Evolutionary conservation across 1,140 invertebrate genomes (phyloP), one percentile per base, ranked within the genome.

Genomic region (Drosophila jambulina): DNA sequence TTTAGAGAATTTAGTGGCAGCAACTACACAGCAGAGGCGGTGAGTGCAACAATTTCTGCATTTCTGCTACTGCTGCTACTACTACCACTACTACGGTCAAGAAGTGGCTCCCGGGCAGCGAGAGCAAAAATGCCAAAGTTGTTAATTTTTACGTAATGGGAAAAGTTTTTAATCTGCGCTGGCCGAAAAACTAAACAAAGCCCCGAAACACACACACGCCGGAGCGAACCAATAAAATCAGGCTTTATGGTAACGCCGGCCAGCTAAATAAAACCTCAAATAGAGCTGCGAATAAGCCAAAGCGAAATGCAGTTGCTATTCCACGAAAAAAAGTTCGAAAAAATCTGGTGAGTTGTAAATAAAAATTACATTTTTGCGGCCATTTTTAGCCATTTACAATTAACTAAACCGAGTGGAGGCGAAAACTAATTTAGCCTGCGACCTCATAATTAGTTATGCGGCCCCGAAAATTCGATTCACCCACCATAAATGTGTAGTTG

Each of bases 141-240:
- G 84, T 83, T 86, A 87, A 86, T 86, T 86, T 86, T 80, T 88
- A 80, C 80, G 83, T 86, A 86, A 86, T 86, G 83, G 83, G 83
- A 86, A 86, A 86, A 86, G 83, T 86, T 86, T 88, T 86, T 86
- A 86, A 86, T 86, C 83, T 86, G 67, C 61, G 63, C 62, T 63
- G 60, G 65, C 56, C 36, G 23, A 54, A 43, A 40, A 27, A 32
- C 69, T 42, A 64, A 68, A 75, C 56, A 77, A 57, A 49, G 58
- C 21, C 53, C 53, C 36, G 34, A 13, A 59, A 58, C 38, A 21
- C 32, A 42, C 61, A 38, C 56, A 62, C 64, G 68, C 81, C 68
- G 82, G 42, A 75, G 23, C 65, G 34, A 56, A 56, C 75, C 72
- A 87, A 86, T 83, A 83, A 88, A 86, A 86, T 75, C 84, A 59